phyloP scores from a whole-genome alignment of 2,888 invertebrate genomes.

The Ophion obscuratus region DNA sequence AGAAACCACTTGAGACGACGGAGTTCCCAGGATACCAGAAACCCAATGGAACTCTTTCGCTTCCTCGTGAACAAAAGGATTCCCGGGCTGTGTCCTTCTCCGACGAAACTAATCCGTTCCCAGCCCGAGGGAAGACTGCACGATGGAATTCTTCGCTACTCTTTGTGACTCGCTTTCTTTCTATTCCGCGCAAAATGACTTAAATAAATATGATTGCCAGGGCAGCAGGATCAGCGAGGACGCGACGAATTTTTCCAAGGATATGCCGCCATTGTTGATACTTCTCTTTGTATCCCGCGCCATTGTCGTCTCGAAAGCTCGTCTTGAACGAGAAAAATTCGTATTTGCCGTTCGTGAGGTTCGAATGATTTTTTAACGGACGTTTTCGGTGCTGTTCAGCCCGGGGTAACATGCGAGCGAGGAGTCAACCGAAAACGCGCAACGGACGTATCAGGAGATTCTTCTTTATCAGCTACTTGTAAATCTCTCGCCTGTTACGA shows the following conservation, averaged over 20 bases:
- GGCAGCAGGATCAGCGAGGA: slow-evolving; percentile 63
- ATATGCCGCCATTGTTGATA: not conserved
- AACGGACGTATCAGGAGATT: slow-evolving; percentile 55
- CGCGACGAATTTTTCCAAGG: slow-evolving; percentile 5
- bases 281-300: not conserved
- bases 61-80: not conserved
- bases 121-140: slow-evolving; percentile 18
- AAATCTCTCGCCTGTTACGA: not conserved
- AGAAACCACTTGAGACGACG: slow-evolving; percentile 64
- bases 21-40: slow-evolving; percentile 62
- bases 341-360: slow-evolving; percentile 32
- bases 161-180: slow-evolving; percentile 38
- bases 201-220: slow-evolving; percentile 71
- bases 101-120: slow-evolving; percentile 14
- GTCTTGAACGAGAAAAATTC: not conserved
- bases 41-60: slow-evolving; percentile 36
- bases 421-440: slow-evolving; percentile 32
- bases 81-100: not conserved
- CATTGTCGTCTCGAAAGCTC: not conserved
- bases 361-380: slow-evolving; percentile 75
- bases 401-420: slow-evolving; percentile 67
- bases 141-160: slow-evolving; percentile 20
- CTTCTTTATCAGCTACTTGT: slow-evolving; percentile 26
- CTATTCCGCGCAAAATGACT: slow-evolving; percentile 70
- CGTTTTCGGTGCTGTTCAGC: slow-evolving; percentile 70